Conservation (phyloP, 1,140 invertebrate genomes). For the Akabosia matsudoensis region DNA sequence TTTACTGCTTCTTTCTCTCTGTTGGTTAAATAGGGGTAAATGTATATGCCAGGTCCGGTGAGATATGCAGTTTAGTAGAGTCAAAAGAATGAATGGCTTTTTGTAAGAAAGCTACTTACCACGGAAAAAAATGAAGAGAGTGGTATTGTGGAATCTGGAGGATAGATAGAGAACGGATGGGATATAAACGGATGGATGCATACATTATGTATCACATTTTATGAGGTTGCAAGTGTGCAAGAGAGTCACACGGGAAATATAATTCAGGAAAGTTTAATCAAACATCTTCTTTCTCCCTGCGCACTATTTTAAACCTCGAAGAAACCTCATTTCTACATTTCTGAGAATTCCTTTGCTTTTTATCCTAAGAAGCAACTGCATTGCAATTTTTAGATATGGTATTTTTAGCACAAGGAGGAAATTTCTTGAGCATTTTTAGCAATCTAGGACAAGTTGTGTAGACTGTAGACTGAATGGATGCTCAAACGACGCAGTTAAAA, state of each 20-base stretch:
- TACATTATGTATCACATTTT: slow-evolving; percentile 17
- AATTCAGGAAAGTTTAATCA: slow-evolving; percentile 15
- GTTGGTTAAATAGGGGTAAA: no score
- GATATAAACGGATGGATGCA: slow-evolving; percentile 7
- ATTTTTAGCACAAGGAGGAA: no score
- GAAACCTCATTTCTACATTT: neutral
- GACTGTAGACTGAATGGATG: no score
- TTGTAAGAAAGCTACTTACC: neutral
- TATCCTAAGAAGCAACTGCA: neutral
- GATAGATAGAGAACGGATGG: neutral
- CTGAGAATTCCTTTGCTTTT: neutral
- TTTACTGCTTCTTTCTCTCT: neutral
- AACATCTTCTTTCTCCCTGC: neutral
- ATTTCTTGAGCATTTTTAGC: neutral
- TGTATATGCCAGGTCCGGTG: no score
- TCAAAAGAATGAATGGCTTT: no score
- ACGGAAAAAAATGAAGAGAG: no score
- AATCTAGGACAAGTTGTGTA: neutral
- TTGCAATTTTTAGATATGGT: no score
- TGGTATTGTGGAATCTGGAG: neutral
- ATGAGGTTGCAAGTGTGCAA: slow-evolving; percentile 16
- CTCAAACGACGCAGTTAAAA: no score
- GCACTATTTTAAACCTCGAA: no score
- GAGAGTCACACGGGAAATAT: slow-evolving; percentile 16
- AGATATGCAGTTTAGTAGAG: no score